A percentile compares a stretch with the other conserved stretches of the same genome.
Conservation (phyloP, 2,113 vertebrate genomes). For the Bos javanicus region DNA sequence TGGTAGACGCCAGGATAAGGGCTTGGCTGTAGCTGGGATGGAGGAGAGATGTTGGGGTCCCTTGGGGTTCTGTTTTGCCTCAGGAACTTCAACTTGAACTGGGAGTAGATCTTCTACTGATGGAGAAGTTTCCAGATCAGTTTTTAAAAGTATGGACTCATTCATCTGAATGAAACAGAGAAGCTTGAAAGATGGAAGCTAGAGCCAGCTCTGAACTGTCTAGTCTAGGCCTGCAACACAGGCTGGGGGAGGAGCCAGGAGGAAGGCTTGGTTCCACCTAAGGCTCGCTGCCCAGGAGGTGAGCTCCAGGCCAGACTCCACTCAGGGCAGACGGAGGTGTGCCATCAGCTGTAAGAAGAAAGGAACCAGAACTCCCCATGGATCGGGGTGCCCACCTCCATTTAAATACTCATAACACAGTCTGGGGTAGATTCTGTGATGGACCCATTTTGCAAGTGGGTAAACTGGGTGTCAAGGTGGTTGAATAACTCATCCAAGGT, state of each 20-base stretch:
- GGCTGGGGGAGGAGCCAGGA: background rate
- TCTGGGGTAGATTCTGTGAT: background rate
- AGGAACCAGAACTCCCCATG: background rate
- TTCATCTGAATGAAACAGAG: background rate
- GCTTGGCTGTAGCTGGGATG: background rate
- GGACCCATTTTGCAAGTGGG: background rate
- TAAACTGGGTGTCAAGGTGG: background rate
- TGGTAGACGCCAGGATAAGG: background rate
- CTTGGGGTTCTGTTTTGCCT: background rate
- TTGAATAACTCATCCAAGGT: background rate
- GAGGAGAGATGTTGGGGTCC: background rate
- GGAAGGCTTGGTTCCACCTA: background rate
- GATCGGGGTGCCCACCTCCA: rapidly evolving
- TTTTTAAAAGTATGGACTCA: background rate
- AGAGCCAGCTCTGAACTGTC: background rate
- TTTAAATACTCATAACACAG: background rate
- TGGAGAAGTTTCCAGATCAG: background rate
- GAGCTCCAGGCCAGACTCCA: background rate
- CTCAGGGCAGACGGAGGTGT: background rate
- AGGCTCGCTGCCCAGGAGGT: background rate
- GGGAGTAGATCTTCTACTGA: background rate
- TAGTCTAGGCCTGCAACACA: background rate
- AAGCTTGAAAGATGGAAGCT: background rate
- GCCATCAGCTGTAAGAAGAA: too few species aligned
- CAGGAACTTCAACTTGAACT: background rate